Percentiles rank a stretch among this genome's conserved stretches.
phyloP scores from a whole-genome alignment of 2,797 vertebrate species.

The Falco peregrinus region DNA sequence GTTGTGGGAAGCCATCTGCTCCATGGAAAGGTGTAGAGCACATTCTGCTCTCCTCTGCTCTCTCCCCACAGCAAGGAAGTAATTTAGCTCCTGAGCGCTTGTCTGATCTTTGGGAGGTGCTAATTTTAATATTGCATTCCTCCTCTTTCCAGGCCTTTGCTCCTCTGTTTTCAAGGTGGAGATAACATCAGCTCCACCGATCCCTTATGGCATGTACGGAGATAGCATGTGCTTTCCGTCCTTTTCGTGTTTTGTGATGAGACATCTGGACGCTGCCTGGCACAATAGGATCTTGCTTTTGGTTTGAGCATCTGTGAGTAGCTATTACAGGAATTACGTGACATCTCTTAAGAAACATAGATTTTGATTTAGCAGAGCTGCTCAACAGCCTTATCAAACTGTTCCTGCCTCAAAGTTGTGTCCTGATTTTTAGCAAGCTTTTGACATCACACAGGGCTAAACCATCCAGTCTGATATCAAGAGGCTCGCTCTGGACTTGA shows the following conservation, averaged over 20 bases:
- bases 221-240: rapidly evolving
- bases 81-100: neutral
- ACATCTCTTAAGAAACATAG: neutral
- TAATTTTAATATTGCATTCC: slow-evolving; percentile 1
- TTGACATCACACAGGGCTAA: neutral
- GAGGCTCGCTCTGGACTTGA: neutral
- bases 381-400: neutral
- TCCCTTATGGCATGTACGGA: rapidly evolving
- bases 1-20: neutral
- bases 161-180: neutral
- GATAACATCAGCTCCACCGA: neutral
- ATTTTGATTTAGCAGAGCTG: neutral
- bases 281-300: neutral
- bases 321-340: rapidly evolving
- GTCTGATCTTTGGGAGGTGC: neutral
- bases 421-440: neutral
- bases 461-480: neutral
- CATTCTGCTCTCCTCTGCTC: neutral
- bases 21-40: neutral
- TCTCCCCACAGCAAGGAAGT: neutral
- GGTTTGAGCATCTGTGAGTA: neutral
- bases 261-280: neutral
- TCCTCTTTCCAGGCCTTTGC: neutral
- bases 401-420: neutral
- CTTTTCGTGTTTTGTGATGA: neutral